Evolutionary conservation across 1,140 invertebrate genomes (phyloP).

Genomic region (Drosophila tristis): DNA sequence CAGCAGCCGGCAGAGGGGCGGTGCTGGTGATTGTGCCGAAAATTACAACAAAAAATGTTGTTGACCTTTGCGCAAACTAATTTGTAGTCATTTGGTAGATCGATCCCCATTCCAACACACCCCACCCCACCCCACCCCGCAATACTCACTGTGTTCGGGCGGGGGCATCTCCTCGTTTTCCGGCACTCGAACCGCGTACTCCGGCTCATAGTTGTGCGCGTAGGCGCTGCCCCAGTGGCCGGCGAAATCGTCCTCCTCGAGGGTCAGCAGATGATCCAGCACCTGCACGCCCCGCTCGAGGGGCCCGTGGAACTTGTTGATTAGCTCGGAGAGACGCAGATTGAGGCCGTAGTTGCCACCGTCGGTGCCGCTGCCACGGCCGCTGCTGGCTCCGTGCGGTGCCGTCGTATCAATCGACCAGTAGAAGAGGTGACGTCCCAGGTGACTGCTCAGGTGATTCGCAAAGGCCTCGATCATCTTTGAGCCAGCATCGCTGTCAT

Average conservation of each 20-base stretch:
- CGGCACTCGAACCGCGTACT: constrained; percentile 59
- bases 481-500: constrained; percentile 33
- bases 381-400: not conserved
- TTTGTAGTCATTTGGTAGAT: constrained; percentile 27
- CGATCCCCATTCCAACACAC: not conserved
- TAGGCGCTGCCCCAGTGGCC: constrained; percentile 83
- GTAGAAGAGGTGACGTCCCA: constrained; percentile 84
- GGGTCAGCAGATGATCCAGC: constrained; percentile 85
- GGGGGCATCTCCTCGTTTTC: constrained; percentile 71
- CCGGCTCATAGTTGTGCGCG: constrained; percentile 79
- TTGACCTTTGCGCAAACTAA: constrained; percentile 57
- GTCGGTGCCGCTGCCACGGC: constrained; percentile 31
- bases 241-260: constrained; percentile 84
- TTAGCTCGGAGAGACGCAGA: constrained; percentile 85
- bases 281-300: constrained; percentile 84
- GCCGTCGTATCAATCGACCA: constrained; percentile 80
- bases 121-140: not conserved
- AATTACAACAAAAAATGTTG: constrained; percentile 56
- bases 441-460: constrained; percentile 79
- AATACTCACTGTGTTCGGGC: constrained; percentile 67
- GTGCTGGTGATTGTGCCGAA: constrained; percentile 32
- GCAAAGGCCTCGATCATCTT: constrained; percentile 84
- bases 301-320: constrained; percentile 84
- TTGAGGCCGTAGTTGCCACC: constrained; percentile 84
- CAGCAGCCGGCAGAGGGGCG: constrained; percentile 22